Evolutionary conservation across 2,888 invertebrate species (phyloP), one percentile per base, ranked within the genome.

Genomic region (Volucella inanis): DNA sequence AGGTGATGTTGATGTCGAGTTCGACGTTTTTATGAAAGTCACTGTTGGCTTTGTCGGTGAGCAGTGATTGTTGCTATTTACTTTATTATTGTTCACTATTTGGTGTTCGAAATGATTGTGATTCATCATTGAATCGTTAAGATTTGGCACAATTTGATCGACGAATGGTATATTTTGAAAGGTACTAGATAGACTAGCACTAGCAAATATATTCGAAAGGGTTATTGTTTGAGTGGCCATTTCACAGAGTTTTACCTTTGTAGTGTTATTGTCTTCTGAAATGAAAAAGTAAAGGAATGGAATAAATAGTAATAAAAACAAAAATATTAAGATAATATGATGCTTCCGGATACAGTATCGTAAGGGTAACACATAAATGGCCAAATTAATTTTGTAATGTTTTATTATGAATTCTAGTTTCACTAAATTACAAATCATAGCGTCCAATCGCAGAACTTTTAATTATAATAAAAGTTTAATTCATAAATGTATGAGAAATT

Each of bases 141-240:
- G 89, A 87, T 90, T 92, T 90, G 92, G 91, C 91, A 92, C 92
- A 89, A 89, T 91, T 88, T 92, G 92, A 91, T 92, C 92, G 15
- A 88, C 92, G 87, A 89, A 92, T 74, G 92, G 92, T 86, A 92
- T 90, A 79, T 89, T 90, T 85, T 89, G 89, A 80, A 89, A 91
- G 18, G 89, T 88, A 83, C 88, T 89, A 70, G 88, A 89, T 43
- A 88, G 74, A 80, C 92, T 91, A 79, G 92, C 82, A 68, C 90
- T 90, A 8, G 92, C 90, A 84, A 92, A 90, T 71, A 92, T 90
- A 83, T 90, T 92, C 43, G 92, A 90, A 70, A 92, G 88, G 43
- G 90, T 89, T 31, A 92, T 90, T 2, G 92, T 92, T 88, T 92
- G 92, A 8, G 92, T 92, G 55, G 92, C 92, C 90, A 92, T 92